Evolutionary conservation across 2,888 invertebrate species (phyloP), one percentile per base, ranked within the genome.

Genomic region (Dicyrtoma fusca): DNA sequence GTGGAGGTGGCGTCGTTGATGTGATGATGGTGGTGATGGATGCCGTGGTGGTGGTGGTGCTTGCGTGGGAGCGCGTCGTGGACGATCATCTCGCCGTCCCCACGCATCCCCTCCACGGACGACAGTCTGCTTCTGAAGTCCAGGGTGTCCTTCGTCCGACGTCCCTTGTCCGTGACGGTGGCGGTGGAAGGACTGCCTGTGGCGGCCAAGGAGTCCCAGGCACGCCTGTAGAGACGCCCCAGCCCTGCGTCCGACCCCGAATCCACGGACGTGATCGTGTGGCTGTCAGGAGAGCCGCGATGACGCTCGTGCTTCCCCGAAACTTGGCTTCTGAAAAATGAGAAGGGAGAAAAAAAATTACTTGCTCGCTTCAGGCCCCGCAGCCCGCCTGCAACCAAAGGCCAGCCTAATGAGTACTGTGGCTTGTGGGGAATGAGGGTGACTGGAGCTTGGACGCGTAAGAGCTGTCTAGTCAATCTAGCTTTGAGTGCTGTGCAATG

Each of bases 191-290:
- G 76, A 17, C 78, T 75, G 72, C 81, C 80, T 57, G 80, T 89
- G 3, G 92, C 89, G 4, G 91, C 90, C 83, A 95, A 87, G 83
- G 94, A 94, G 83, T 95, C 94, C 95, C 95, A 95, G 1, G 95
- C 95, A 83, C 94, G 92, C 34, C 93, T 88, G 85, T 93, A 94
- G 75, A 95, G 86, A 44, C 92, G 92, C 19, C 88, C 88, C 81
- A 90, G 89, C 65, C 92, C 88, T 10, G 92, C 92, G 82, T 93
- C 94, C 0, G 92, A 92, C 65, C 92, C 91, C 65, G 93, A 93
- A 83, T 92, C 94, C 83, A 93, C 91, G 19, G 94, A 94, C 65
- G 92, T 94, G 73, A 94, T 93, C 44, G 94, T 94, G 84, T 93
- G 92, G 86, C 93, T 93, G 84, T 94, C 94, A 45, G 92, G 92